A percentile compares a stretch with the other conserved stretches of the same genome.
Conservation (phyloP, 2,888 invertebrate species). For the Ceratothoa steindachneri region DNA sequence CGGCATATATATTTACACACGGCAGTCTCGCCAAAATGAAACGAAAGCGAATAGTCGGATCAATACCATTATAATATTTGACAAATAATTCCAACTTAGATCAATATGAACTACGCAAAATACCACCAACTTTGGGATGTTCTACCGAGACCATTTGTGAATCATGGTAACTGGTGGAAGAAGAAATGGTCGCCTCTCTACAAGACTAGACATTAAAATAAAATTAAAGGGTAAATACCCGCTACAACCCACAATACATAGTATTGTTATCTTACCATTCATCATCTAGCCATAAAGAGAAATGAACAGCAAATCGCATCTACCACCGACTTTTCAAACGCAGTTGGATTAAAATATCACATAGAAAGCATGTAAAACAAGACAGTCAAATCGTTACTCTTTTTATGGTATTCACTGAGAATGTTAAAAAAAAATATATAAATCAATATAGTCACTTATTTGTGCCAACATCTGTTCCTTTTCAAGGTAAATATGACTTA, state of each 20-base stretch:
- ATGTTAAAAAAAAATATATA: neutral
- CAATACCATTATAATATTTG: too few relatives aligned
- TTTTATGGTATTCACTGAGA: neutral
- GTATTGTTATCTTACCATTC: conserved; percentile 40
- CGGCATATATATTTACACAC: neutral
- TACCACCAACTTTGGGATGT: conserved; percentile 5
- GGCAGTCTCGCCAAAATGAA: too few relatives aligned
- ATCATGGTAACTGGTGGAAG: too few relatives aligned
- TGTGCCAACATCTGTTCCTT: neutral
- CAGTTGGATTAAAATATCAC: neutral
- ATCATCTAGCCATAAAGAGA: conserved; percentile 21
- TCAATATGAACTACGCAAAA: conserved; percentile 10
- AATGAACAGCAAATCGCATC: conserved; percentile 23
- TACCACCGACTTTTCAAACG: neutral
- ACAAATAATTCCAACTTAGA: too few relatives aligned
- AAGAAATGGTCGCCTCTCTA: neutral
- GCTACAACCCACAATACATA: conserved; percentile 45
- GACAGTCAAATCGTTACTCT: neutral
- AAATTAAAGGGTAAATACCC: conserved; percentile 39
- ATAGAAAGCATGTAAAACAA: neutral
- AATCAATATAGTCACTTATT: neutral
- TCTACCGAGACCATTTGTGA: neutral
- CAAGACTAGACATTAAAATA: conserved; percentile 9
- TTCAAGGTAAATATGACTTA: neutral
- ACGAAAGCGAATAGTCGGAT: too few relatives aligned